These are phyloP conservation scores for Rhodeus uyekii DNA, from an alignment of 2,797 vertebrate species.

Conservation along the genomic window DNA sequence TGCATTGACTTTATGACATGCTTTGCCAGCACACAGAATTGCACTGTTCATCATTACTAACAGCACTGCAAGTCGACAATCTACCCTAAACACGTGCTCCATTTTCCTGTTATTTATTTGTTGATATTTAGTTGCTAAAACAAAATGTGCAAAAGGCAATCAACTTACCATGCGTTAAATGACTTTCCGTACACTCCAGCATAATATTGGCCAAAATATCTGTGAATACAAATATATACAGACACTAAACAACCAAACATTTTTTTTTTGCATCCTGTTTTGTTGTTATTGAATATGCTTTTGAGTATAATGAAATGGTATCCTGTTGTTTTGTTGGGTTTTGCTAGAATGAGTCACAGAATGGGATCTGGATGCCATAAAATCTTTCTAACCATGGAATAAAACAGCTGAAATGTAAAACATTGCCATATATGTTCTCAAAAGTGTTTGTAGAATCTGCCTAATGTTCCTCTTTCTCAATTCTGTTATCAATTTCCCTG, in stretches of 20 bases:
- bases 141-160: background rate
- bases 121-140: background rate
- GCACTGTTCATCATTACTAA: conserved; percentile 10
- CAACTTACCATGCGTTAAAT: background rate
- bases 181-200: no score
- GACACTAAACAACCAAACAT: background rate
- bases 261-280: background rate
- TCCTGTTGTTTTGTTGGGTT: conserved; percentile 6
- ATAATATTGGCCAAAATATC: background rate
- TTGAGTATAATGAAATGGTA: background rate
- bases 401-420: background rate
- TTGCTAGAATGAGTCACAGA: background rate
- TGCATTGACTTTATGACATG: conserved; percentile 5
- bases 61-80: conserved; percentile 16
- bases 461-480: background rate
- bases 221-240: background rate
- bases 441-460: background rate
- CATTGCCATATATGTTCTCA: background rate
- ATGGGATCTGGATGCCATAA: background rate
- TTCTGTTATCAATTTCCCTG: background rate
- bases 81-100: background rate
- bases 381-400: background rate
- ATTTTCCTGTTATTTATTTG: background rate
- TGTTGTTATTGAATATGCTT: background rate
- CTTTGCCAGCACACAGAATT: background rate